Conservation (phyloP, 1,140 invertebrate genomes). For the Phortica variegata region DNA sequence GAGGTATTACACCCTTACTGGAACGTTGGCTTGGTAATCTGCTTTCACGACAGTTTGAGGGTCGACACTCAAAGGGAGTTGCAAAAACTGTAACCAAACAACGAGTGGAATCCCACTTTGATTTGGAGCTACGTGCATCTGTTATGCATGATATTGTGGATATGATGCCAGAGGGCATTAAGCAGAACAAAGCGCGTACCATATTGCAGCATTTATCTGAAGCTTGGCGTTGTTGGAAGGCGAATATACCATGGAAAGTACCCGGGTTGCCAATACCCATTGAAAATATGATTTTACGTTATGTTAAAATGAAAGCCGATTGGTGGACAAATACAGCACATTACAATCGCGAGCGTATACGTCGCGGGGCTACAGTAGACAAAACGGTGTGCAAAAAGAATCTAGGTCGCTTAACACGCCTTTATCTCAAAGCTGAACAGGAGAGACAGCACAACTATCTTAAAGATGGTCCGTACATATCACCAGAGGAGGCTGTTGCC, state of each 20-base stretch:
- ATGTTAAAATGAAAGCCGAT: slow-evolving; percentile 99
- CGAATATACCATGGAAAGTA: slow-evolving; percentile 99
- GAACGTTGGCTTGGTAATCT: slow-evolving; percentile 99
- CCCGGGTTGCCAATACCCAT: slow-evolving; percentile 98
- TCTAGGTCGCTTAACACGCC: slow-evolving; percentile 89
- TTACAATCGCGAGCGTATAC: slow-evolving; percentile 96
- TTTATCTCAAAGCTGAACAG: slow-evolving; percentile 98
- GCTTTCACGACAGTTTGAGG: slow-evolving; percentile 97
- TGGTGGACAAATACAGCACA: slow-evolving; percentile 99
- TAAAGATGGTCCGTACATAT: slow-evolving; percentile 99
- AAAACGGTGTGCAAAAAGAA: slow-evolving; percentile 99
- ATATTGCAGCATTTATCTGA: slow-evolving; percentile 99
- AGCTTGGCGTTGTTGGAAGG: slow-evolving; percentile 99
- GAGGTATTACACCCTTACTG: slow-evolving; percentile 95
- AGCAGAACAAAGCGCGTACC: slow-evolving; percentile 98
- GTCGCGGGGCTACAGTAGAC: slow-evolving; percentile 92
- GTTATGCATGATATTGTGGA: slow-evolving; percentile 99
- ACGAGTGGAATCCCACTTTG: slow-evolving; percentile 98
- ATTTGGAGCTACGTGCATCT: slow-evolving; percentile 94
- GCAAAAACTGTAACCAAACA: slow-evolving; percentile 99
- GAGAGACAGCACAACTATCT: slow-evolving; percentile 99
- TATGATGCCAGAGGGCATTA: slow-evolving; percentile 99
- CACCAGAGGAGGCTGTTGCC: slow-evolving; percentile 98
- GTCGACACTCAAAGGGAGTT: slow-evolving; percentile 96
- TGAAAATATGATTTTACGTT: slow-evolving; percentile 99